Evolutionary conservation across 2,113 vertebrate genomes (phyloP).

Genomic region (Speoplatyrhinus poulsoni): DNA sequence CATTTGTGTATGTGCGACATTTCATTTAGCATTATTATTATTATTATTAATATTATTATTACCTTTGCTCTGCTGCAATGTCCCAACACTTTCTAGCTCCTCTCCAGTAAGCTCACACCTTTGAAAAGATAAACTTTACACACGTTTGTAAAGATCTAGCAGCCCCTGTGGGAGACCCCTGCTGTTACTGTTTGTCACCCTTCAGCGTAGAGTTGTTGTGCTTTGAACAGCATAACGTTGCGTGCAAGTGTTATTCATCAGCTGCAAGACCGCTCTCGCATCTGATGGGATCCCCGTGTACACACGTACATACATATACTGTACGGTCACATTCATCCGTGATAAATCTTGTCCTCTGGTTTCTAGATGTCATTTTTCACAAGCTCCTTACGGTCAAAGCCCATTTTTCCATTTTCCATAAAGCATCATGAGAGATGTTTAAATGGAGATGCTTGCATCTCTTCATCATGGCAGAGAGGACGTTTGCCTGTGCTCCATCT

Average conservation of each 20-base stretch:
- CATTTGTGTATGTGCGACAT: background rate
- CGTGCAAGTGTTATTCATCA: background rate
- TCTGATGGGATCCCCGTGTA: constrained; percentile 34
- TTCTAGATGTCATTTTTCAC: constrained; percentile 56
- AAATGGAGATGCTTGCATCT: constrained; percentile 67
- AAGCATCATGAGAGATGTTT: constrained; percentile 61
- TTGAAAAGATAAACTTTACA: too few species aligned
- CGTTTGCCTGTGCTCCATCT: constrained; percentile 68
- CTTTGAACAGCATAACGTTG: background rate
- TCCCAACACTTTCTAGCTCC: too few species aligned
- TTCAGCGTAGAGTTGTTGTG: background rate
- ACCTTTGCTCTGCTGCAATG: too few species aligned
- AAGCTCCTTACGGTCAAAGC: constrained; percentile 51
- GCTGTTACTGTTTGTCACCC: background rate
- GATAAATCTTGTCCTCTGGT: constrained; percentile 53
- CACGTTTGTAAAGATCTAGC: too few species aligned
- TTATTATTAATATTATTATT: too few species aligned
- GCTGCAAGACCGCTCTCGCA: background rate
- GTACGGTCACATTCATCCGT: constrained; percentile 48
- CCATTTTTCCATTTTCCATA: constrained; percentile 59
- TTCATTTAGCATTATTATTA: too few species aligned
- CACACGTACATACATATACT: constrained; percentile 45
- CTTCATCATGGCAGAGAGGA: constrained; percentile 69
- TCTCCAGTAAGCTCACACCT: too few species aligned
- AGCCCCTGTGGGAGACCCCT: too few species aligned